A percentile compares a stretch with the other conserved stretches of the same genome.
phyloP scores from a whole-genome alignment of 2,113 vertebrate species.

The Trematomus loennbergii region DNA sequence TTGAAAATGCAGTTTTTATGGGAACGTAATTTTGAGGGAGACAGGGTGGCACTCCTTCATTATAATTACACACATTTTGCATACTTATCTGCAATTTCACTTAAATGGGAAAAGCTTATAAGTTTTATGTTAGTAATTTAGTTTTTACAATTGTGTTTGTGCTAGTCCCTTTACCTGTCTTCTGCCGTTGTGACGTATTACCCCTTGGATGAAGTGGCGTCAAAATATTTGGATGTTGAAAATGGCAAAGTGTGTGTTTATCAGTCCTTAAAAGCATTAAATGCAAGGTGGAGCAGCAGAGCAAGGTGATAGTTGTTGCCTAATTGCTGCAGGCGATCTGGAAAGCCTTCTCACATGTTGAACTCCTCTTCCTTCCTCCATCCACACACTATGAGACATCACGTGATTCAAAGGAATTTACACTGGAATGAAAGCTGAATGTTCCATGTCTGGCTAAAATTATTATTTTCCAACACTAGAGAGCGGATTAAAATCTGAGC shows the following conservation, averaged over 20 bases:
- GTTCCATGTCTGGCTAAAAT: constrained; percentile 63
- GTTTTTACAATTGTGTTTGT: background rate
- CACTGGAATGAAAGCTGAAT: constrained; percentile 67
- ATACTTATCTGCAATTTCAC: too few relatives aligned
- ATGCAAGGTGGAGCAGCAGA: background rate
- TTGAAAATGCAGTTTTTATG: too few relatives aligned
- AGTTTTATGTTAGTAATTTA: background rate
- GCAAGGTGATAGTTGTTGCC: background rate
- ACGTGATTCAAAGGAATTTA: constrained; percentile 64
- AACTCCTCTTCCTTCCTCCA: constrained; percentile 21
- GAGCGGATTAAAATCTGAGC: constrained; percentile 51
- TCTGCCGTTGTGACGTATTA: background rate
- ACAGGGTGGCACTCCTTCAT: too few relatives aligned
- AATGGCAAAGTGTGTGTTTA: background rate
- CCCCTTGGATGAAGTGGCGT: background rate
- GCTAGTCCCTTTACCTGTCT: background rate
- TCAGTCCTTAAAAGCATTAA: background rate
- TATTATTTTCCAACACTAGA: constrained; percentile 61
- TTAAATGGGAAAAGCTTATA: background rate
- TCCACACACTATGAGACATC: constrained; percentile 16
- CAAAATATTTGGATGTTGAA: background rate
- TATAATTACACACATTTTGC: too few relatives aligned
- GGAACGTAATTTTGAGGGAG: too few relatives aligned
- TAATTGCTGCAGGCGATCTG: constrained; percentile 5
- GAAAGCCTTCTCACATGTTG: constrained; percentile 43